phyloP scores from a whole-genome alignment of 2,888 invertebrate genomes.

The Yponomeuta plumbellus region DNA sequence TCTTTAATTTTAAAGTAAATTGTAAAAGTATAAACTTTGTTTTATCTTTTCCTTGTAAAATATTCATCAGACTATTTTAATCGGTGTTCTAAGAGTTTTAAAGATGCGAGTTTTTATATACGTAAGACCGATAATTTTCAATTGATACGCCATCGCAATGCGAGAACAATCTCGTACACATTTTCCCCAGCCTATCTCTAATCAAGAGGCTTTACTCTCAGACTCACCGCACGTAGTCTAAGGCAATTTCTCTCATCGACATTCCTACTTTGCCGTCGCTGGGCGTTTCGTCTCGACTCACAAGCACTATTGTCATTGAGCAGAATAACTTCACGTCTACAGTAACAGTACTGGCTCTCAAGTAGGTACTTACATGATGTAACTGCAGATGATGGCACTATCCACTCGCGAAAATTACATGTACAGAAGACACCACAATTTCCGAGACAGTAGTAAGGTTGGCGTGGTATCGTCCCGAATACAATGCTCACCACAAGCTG shows the following conservation, averaged over 20 bases:
- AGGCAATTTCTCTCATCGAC: slow-evolving; percentile 7
- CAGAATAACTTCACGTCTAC: neutral
- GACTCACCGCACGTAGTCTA: neutral
- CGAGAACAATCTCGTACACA: too few species aligned
- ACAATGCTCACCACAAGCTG: neutral
- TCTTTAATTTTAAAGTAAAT: too few species aligned
- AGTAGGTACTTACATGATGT: neutral
- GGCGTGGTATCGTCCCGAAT: neutral
- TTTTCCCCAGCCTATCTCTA: neutral
- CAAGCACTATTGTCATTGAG: slow-evolving; percentile 2
- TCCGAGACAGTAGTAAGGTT: neutral
- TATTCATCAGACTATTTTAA: too few species aligned
- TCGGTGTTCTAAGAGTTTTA: too few species aligned
- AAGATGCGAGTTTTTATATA: too few species aligned
- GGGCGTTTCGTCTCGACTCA: neutral
- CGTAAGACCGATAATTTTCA: too few species aligned
- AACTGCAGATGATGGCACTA: neutral
- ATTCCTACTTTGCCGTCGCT: neutral
- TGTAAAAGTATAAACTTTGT: too few species aligned
- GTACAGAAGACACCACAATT: neutral
- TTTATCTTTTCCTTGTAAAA: too few species aligned
- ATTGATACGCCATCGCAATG: too few species aligned
- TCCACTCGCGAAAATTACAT: neutral
- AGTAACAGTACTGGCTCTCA: neutral
- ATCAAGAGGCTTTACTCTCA: neutral